Evolutionary conservation across 2,888 invertebrate genomes (phyloP).

Genomic region (Lasioglossum oenotherae): DNA sequence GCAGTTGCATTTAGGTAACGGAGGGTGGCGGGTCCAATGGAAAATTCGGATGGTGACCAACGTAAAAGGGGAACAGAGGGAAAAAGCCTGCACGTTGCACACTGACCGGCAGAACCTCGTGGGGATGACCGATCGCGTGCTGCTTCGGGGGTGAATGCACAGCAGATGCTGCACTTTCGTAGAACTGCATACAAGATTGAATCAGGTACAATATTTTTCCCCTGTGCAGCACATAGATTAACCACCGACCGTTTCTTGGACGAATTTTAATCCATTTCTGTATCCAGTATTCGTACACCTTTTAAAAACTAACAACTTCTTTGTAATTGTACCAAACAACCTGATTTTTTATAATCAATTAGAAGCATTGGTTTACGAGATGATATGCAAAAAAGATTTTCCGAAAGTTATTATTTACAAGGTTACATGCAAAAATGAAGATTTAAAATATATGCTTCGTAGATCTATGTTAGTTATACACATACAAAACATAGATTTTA

Average conservation of each 20-base stretch:
- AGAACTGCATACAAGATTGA: neutral
- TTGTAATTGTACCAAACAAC: no score
- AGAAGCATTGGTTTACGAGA: no score
- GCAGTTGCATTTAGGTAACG: neutral
- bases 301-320: no score
- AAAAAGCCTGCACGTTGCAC: slow-evolving; percentile 39
- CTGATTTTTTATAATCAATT: no score
- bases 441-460: no score
- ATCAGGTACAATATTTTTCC: neutral
- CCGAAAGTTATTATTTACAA: no score
- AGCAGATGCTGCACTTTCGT: slow-evolving; percentile 40
- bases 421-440: no score
- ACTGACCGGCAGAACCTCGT: slow-evolving; percentile 54
- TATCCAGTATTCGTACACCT: no score
- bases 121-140: slow-evolving; percentile 45
- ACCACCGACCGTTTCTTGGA: neutral
- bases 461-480: no score
- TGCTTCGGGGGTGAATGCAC: slow-evolving; percentile 28
- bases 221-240: neutral
- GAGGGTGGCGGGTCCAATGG: slow-evolving; percentile 36
- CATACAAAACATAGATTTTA: no score
- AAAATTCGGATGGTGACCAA: slow-evolving; percentile 48
- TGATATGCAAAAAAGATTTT: no score
- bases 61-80: slow-evolving; percentile 15
- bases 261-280: neutral